These are phyloP conservation scores for Sebastes alutus DNA, from an alignment of 2,797 vertebrate species.

Conservation along the genomic window DNA sequence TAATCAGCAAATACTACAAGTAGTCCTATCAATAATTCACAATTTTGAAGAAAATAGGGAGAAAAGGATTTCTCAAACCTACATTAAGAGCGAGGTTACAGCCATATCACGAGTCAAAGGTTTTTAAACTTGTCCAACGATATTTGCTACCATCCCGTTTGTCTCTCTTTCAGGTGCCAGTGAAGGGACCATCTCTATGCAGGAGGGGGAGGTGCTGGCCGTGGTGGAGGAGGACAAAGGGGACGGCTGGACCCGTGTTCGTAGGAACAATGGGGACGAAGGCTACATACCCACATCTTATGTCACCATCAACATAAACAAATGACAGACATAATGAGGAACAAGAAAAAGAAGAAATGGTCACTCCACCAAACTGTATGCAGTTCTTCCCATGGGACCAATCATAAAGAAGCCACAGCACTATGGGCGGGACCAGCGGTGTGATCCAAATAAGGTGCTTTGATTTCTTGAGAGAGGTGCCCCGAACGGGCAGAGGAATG, in stretches of 20 bases:
- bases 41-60: neutral
- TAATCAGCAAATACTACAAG: neutral
- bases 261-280: conserved; percentile 87
- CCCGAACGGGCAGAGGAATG: conserved; percentile 29
- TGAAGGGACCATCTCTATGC: conserved; percentile 92
- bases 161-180: conserved; percentile 83
- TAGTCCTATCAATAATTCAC: neutral
- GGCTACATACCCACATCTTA: conserved; percentile 94
- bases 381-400: conserved; percentile 51
- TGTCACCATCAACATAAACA: conserved; percentile 84
- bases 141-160: neutral
- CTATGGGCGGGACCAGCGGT: conserved; percentile 36
- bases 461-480: conserved; percentile 35
- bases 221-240: conserved; percentile 93
- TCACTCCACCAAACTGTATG: conserved; percentile 19
- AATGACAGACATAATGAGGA: conserved; percentile 66
- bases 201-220: conserved; percentile 88
- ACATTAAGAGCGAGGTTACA: neutral
- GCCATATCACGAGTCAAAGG: neutral
- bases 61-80: neutral
- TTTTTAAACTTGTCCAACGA: neutral
- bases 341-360: conserved; percentile 22
- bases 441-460: conserved; percentile 32
- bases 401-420: conserved; percentile 37
- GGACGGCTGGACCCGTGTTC: conserved; percentile 91